A percentile compares a stretch with the other conserved stretches of the same genome.
Evolutionary conservation across 1,140 invertebrate species (phyloP).

Genomic region (Calliphora vicina): DNA sequence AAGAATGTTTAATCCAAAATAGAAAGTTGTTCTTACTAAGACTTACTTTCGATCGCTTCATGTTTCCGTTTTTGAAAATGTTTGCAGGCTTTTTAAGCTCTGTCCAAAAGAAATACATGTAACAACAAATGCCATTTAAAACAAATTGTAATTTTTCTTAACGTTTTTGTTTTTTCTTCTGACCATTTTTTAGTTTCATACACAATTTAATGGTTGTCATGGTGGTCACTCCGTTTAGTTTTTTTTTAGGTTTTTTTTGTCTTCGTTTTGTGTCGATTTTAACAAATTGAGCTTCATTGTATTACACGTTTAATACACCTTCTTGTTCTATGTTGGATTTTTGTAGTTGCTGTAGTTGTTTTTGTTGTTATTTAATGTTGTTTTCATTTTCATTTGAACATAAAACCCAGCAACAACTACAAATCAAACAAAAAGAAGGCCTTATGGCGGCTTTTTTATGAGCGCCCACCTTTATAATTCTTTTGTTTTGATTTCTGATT

Average conservation of each 20-base stretch:
- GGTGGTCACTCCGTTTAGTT: constrained; percentile 19
- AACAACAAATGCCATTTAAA: constrained; percentile 25
- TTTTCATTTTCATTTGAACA: constrained; percentile 33
- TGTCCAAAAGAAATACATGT: background rate
- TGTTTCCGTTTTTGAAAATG: no score
- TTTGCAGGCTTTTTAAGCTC: no score
- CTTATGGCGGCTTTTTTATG: constrained; percentile 20
- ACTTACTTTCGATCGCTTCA: no score
- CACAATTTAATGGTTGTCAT: constrained; percentile 33
- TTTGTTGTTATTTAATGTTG: background rate
- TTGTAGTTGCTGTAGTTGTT: background rate
- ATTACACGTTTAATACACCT: constrained; percentile 22
- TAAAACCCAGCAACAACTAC: background rate
- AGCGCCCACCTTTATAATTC: constrained; percentile 3
- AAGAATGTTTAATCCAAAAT: background rate
- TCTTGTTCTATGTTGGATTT: background rate
- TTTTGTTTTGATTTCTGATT: background rate
- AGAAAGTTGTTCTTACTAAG: no score
- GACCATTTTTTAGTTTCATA: background rate
- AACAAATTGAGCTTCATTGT: constrained; percentile 32
- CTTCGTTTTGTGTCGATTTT: constrained; percentile 24
- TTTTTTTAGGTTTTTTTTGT: background rate
- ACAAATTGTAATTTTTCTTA: constrained; percentile 35
- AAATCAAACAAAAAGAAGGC: background rate
- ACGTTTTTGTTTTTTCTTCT: background rate